Base-by-base conservation (phyloP, 2,888 invertebrate species). In the Cheilosia urbana region DNA sequence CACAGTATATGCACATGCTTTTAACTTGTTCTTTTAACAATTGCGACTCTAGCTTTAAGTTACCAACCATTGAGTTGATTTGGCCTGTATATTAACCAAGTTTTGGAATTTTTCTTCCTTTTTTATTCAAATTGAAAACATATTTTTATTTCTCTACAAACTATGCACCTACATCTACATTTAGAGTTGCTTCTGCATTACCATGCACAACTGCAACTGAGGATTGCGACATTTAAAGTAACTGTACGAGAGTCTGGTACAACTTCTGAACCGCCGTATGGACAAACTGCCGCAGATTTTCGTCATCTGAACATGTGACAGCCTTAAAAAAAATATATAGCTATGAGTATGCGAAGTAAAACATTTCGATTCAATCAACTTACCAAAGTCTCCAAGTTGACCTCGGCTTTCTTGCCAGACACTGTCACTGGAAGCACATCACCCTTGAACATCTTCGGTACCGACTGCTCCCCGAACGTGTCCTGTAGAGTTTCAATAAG, bases 391-490 rank as follows among this genome's bases (percentile, higher is more conserved):
- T 95, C 93, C 45, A 98, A 93, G 92, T 98, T 97, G 78, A 99
- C 96, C 89, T 96, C 95, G 0, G 98, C 98, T 24, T 95, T 94
- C 88, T 96, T 97, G 13, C 95, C 96, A 90, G 97, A 96, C 0
- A 99, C 97, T 0, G 95, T 95, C 0, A 99, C 96, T 88, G 96
- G 95, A 62, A 98, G 92, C 88, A 96, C 95, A 89, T 98, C 98
- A 0, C 97, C 98, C 91, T 97, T 97, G 91, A 98, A 97, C 90
- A 98, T 95, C 93, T 98, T 98, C 11, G 97, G 97, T 53, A 98
- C 97, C 0, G 98, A 96, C 89, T 96, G 97, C 89, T 97, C 96
- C 0, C 99, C 99, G 93, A 98, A 99, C 96, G 99, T 98, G 90
- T 99, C 98, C 77, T 92, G 92, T n/a, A 92, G 87, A 0, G 92